Evolutionary conservation across 2,888 invertebrate species (phyloP).

Genomic region (Homarus gammarus): DNA sequence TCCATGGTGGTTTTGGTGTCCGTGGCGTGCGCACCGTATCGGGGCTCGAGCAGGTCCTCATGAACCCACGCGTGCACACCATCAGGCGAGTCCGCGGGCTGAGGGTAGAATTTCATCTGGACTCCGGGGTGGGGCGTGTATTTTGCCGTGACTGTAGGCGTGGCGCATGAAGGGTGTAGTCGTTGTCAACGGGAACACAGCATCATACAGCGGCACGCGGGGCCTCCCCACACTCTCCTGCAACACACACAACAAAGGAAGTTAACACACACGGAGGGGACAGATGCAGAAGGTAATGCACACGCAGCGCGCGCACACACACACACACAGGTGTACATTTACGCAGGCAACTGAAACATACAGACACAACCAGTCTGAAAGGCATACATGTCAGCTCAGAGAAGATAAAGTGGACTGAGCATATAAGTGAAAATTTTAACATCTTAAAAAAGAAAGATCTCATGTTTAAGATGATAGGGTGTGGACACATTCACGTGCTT

Average conservation of each 20-base stretch:
- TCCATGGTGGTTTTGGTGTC: slow-evolving; percentile 73
- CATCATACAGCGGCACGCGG: slow-evolving; percentile 52
- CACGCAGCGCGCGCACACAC: too few relatives aligned
- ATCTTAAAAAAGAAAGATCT: too few relatives aligned
- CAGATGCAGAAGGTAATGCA: slow-evolving; percentile 54
- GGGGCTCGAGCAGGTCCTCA: slow-evolving; percentile 75
- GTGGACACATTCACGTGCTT: too few relatives aligned
- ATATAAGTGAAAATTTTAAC: too few relatives aligned
- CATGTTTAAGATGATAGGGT: too few relatives aligned
- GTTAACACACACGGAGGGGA: slow-evolving; percentile 54
- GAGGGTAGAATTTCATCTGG: slow-evolving; percentile 76
- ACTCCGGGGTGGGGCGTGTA: slow-evolving; percentile 44
- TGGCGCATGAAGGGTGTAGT: slow-evolving; percentile 53
- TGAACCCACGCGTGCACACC: slow-evolving; percentile 76
- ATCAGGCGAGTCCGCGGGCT: slow-evolving; percentile 73
- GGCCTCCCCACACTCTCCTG: slow-evolving; percentile 55
- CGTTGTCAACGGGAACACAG: slow-evolving; percentile 49
- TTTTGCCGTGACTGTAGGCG: slow-evolving; percentile 35
- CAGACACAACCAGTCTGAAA: too few relatives aligned
- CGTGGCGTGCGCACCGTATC: slow-evolving; percentile 62
- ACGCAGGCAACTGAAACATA: too few relatives aligned
- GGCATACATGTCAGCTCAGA: too few relatives aligned
- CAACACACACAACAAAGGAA: slow-evolving; percentile 43
- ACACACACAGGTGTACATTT: slow-evolving; percentile 17
- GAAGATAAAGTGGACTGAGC: too few relatives aligned